These are phyloP conservation scores for Cnemophilus loriae DNA, from an alignment of 2,113 vertebrate species.

Conservation along the genomic window DNA sequence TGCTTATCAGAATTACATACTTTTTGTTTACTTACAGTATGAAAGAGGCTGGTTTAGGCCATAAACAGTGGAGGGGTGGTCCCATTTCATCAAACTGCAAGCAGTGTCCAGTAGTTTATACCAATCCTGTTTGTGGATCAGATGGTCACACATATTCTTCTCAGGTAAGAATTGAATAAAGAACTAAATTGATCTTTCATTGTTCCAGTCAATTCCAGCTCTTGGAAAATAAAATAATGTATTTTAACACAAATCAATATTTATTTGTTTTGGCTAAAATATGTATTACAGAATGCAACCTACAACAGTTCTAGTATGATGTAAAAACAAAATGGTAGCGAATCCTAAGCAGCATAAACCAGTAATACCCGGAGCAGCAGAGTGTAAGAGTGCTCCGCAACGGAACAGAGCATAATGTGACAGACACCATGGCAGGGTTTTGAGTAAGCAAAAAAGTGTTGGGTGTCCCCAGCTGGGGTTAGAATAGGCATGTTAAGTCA, in stretches of 20 bases:
- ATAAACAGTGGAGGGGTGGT: conserved; percentile 77
- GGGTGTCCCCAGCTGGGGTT: fast-evolving
- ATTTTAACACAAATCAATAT: background rate
- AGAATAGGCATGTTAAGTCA: background rate
- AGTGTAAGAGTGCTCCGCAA: background rate
- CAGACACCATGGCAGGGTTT: background rate
- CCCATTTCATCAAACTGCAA: conserved; percentile 81
- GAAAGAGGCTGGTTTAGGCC: conserved; percentile 83
- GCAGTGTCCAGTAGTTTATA: conserved; percentile 84
- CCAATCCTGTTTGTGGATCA: conserved; percentile 88
- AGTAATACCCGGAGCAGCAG: background rate
- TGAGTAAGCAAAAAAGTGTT: background rate
- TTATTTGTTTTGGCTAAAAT: background rate
- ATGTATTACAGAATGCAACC: background rate
- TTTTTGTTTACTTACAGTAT: conserved; percentile 76
- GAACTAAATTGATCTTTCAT: background rate
- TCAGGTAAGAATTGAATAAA: conserved; percentile 75
- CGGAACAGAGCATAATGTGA: too few relatives aligned
- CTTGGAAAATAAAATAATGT: background rate
- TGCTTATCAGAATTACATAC: conserved; percentile 47
- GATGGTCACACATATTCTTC: conserved; percentile 92
- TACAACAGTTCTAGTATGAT: background rate
- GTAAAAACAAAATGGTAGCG: background rate
- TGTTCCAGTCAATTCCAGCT: background rate
- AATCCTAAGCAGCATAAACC: background rate